phyloP scores from a whole-genome alignment of 2,797 vertebrate genomes.

The Enteromius anoplus region DNA sequence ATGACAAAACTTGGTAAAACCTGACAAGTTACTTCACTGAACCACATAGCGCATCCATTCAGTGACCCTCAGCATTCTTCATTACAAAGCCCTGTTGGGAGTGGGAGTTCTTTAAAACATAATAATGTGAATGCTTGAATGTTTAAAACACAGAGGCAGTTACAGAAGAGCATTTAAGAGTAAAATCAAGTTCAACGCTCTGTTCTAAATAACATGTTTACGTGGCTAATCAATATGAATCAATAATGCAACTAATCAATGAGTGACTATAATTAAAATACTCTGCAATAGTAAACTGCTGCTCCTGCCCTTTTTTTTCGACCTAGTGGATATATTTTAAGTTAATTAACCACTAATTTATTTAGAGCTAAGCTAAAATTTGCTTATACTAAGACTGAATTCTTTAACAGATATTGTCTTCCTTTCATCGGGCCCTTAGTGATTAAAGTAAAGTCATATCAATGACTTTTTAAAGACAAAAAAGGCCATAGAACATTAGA shows the following conservation, averaged over 20 bases:
- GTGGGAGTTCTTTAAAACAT: background rate
- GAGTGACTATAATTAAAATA: slow-evolving; percentile 29
- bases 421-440: background rate
- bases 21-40: background rate
- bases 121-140: background rate
- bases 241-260: slow-evolving; percentile 32
- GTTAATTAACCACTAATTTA: slow-evolving; percentile 35
- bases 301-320: background rate
- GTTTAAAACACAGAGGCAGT: background rate
- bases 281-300: background rate
- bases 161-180: background rate
- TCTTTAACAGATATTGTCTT: slow-evolving; percentile 6
- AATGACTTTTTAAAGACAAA: slow-evolving; percentile 7
- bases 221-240: slow-evolving; percentile 21
- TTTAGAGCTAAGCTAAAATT: slow-evolving; percentile 16
- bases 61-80: background rate
- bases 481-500: slow-evolving; percentile 7
- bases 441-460: slow-evolving; percentile 18
- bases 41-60: background rate
- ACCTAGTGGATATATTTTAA: slow-evolving; percentile 2
- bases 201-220: slow-evolving; percentile 13
- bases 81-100: background rate
- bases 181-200: background rate
- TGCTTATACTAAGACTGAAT: background rate
- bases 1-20: background rate